phyloP scores from a whole-genome alignment of 2,888 invertebrate genomes.

The Dolichopus griseipennis region DNA sequence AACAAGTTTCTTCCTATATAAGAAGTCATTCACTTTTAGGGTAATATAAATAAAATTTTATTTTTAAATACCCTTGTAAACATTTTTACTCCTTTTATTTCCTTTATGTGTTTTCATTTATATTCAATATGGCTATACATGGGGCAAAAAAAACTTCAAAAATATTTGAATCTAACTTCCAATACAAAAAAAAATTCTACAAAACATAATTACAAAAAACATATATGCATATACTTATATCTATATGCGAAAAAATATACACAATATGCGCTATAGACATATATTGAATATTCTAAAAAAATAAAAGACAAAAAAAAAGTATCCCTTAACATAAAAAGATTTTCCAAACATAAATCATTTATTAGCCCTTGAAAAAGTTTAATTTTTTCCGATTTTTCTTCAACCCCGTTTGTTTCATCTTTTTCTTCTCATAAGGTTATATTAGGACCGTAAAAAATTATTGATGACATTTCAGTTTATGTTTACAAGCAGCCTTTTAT shows the following conservation, averaged over 20 bases:
- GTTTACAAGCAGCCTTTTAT: not conserved
- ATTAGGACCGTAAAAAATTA: not conserved
- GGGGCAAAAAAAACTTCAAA: not conserved
- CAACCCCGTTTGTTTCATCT: not conserved
- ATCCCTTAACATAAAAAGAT: not conserved
- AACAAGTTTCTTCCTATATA: not conserved
- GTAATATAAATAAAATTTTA: not conserved
- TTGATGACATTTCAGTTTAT: not conserved
- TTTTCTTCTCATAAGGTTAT: no score
- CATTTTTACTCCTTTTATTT: not conserved
- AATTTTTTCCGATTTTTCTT: not conserved
- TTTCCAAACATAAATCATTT: slow-evolving; percentile 4
- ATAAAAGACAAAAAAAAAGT: not conserved
- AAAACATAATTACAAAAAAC: no score
- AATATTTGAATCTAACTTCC: not conserved
- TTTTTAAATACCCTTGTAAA: not conserved
- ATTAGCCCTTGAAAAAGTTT: not conserved
- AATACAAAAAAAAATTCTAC: not conserved
- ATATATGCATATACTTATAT: not conserved
- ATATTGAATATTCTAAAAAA: not conserved
- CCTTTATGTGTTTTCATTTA: not conserved
- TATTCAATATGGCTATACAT: not conserved
- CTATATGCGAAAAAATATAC: not conserved
- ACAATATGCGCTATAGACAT: no score
- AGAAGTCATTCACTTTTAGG: not conserved